Conservation (phyloP, 1,140 invertebrate genomes). For the Bombus difficillimus region DNA sequence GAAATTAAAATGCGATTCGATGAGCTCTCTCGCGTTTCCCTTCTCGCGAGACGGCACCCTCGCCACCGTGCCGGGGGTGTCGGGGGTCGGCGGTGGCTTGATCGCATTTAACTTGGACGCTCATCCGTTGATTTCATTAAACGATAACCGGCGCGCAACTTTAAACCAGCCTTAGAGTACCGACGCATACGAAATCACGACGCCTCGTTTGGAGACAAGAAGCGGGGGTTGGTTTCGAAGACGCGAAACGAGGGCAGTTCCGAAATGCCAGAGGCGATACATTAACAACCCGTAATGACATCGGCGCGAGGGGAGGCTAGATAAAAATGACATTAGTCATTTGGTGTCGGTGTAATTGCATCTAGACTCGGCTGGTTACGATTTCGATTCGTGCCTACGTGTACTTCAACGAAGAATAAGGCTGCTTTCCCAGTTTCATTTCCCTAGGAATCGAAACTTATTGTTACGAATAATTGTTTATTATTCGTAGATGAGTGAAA, state of each 20-base stretch:
- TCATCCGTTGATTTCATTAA: conserved; percentile 78
- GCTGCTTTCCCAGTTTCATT: neutral
- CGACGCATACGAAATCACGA: conserved; percentile 56
- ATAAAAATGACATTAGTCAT: conserved; percentile 80
- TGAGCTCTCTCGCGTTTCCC: conserved; percentile 39
- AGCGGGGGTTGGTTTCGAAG: conserved; percentile 9
- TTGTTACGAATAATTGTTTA: neutral
- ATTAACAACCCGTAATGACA: conserved; percentile 75
- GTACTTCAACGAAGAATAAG: neutral
- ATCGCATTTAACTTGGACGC: conserved; percentile 68
- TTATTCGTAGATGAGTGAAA: neutral
- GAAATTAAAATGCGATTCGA: conserved; percentile 74
- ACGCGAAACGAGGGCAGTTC: conserved; percentile 56
- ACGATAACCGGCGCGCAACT: conserved; percentile 67
- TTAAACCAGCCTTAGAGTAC: conserved; percentile 42
- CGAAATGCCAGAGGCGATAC: conserved; percentile 69
- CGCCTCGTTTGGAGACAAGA: neutral
- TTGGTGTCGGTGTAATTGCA: conserved; percentile 59
- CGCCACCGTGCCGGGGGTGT: neutral
- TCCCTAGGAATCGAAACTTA: neutral
- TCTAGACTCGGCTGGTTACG: conserved; percentile 28
- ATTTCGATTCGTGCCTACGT: conserved; percentile 11
- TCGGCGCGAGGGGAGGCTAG: conserved; percentile 53
- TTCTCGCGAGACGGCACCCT: conserved; percentile 30
- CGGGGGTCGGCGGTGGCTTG: conserved; percentile 38